phyloP scores from a whole-genome alignment of 2,797 vertebrate species.

The Coccyzus lansbergi region DNA sequence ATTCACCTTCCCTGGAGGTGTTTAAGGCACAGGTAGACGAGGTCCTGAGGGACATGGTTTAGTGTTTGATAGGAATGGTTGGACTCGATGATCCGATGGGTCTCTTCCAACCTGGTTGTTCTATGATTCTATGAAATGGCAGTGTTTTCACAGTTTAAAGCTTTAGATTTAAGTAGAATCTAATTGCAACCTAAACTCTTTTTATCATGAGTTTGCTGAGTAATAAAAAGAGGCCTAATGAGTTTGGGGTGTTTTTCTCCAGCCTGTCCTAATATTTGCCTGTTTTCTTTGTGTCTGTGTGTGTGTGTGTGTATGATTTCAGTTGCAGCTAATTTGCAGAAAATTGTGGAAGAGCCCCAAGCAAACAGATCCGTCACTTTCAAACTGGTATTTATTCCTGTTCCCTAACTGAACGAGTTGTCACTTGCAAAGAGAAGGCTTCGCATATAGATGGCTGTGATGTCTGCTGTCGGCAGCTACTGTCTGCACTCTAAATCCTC shows the following conservation, averaged over 20 bases:
- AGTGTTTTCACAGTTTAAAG: not conserved
- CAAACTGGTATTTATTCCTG: slow-evolving; percentile 90
- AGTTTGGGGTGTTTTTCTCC: not conserved
- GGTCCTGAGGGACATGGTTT: no score
- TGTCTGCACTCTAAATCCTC: not conserved
- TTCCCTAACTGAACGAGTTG: slow-evolving; percentile 4
- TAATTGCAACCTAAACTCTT: not conserved
- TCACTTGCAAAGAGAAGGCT: slow-evolving; percentile 5
- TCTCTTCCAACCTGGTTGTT: no score
- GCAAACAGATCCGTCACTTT: slow-evolving; percentile 96
- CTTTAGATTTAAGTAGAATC: not conserved
- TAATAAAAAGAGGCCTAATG: not conserved
- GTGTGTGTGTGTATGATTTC: slow-evolving; percentile 74
- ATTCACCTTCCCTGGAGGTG: no score
- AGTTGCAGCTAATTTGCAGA: slow-evolving; percentile 99
- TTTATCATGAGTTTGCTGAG: not conserved
- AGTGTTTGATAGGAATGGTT: no score
- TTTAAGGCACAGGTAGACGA: no score
- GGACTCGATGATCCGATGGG: no score
- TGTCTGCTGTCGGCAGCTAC: not conserved
- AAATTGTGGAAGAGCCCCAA: slow-evolving; percentile 97
- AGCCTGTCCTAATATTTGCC: slow-evolving; percentile 29
- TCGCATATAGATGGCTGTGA: not conserved
- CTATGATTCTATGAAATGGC: no score
- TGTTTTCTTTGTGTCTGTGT: slow-evolving; percentile 34